Base-by-base conservation (phyloP, 2,888 invertebrate species). In the Trissoscelio sp. region DNA sequence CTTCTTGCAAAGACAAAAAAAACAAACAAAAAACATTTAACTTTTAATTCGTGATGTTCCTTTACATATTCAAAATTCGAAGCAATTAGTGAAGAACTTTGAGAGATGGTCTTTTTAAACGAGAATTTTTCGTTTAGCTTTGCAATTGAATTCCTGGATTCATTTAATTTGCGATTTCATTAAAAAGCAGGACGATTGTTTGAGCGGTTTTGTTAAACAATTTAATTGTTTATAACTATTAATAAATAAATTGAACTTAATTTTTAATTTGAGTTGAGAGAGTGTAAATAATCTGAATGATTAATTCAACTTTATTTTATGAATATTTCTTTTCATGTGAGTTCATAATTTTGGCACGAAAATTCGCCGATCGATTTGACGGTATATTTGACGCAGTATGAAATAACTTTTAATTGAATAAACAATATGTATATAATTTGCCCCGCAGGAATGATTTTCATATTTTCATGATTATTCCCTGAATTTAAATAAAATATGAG, bases 21-120 rank as follows among this genome's bases (percentile, higher is more conserved):
- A 34, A 4, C 16, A 62, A 62, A 34, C 6, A 28, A 34, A 55
- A 55, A 31, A 55, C 20, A 57, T n/a, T 20, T n/a, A 37, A 53
- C 66, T 39, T 67, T 53, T 67, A 39, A 67, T 42, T 67, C 37
- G 14, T 53, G 18, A 51, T 42, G 66, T 67, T 53, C 39, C 12
- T 67, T 67, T 53, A 67, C 66, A 67, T 67, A 67, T 53, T 67
- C 66, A 67, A 67, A 42, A 67, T 53, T 67, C 42, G n/a, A 53
- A 53, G 53, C 39, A 67, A 53, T 67, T 67, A 67, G 42, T 28
- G 42, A 34, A 28, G 53, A 57, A 57, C 24, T 58, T 42, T 42
- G 42, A 42, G 11, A 42, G 24, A 42, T 28, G 24, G 14, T 31
- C 55, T 55, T 51, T 28, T 51, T 7, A 24, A 2, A 28, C n/a